Base-by-base conservation (phyloP, 2,888 invertebrate species). In the Cheilosia scutellata region DNA sequence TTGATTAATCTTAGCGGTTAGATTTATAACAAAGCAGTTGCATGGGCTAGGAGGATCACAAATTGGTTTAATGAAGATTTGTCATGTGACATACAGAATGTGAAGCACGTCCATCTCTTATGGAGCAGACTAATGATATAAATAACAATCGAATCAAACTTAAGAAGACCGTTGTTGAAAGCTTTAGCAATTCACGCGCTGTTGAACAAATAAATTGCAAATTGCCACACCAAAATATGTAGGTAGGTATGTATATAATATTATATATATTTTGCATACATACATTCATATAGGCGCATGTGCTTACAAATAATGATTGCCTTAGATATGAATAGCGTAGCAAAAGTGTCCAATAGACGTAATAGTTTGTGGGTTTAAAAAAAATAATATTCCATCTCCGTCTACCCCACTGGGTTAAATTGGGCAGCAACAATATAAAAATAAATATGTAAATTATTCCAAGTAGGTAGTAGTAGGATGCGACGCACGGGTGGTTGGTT, bases 161-260 rank as follows among this genome's bases (percentile, higher is more conserved):
- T 55, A 53, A 68, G 42, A 42, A 44, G 47, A 74, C n/a, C 40
- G 37, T 40, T 55, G 9, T 44, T n/a, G 55, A 76, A 63, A 82
- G 57, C 57, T 58, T 70, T 6, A 63, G 49, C 57, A 55, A 77
- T 72, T 82, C 47, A 82, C 60, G 77, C 44, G 60, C 60, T 66
- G 60, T 66, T 82, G 79, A 70, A 55, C 72, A 74, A 80, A 71
- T 62, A 86, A 72, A 74, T 86, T 53, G 76, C 68, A 77, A 65
- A 86, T 82, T 75, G 60, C 51, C 68, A 31, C 49, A 66, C 58
- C 58, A 11, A 47, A 16, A 42, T 33, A 20, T 20, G 20, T 20
- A 20, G 20, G 20, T 20, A 20, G 20, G 33, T 11, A 13, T 16
- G 2, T 44, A 44, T 6, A 44, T 7, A 42, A 44, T 7, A 42